Base-by-base conservation (phyloP, 1,140 invertebrate species). In the Lethrus apterus region DNA sequence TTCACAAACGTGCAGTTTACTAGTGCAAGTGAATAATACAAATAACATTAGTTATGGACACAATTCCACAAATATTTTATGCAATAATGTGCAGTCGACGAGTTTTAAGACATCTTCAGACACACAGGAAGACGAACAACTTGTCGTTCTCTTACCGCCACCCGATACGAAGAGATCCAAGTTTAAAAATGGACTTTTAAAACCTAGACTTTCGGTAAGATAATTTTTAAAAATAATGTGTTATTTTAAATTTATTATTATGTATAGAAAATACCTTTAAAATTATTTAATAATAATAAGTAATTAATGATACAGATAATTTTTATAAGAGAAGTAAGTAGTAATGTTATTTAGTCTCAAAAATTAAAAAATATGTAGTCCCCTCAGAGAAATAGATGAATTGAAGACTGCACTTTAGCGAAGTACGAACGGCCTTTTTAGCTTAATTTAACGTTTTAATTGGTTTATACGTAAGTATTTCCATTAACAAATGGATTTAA, bases 11-110 rank as follows among this genome's bases (percentile, higher is more conserved):
- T 83, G 80, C 52, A 80, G 78, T 58, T 78, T 83, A 51, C 68
- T 83, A 23, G 78, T 83, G 15, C 80, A 83, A 73, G 79, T 82
- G 24, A 82, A 82, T 60, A 82, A 82, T 55, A 82, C 79, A 31
- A 80, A 82, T 64, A 82, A 82, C 57, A 79, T 82, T 26, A 80
- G 77, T 52, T 76, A 78, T 59, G 79, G 78, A 41, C 73, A 78
- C 53, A 76, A 75, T 47, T 69, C 76, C 20, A 69, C 73, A 17
- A 81, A 77, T 56, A 73, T 81, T 46, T 73, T 78, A 44, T 78
- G 77, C 55, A 72, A 72, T 40, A 57, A 48, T 24, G n/a, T 56
- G 30, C 42, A 44, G 10, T 24, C 40, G 13, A n/a, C n/a, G n/a
- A 30, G 36, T 19, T 34, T 21, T 17, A 15, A 17, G 3, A 19